Percentiles rank a stretch among this genome's conserved stretches.
These are phyloP conservation scores for Engraulis encrasicolus DNA, from an alignment of 2,113 vertebrate species.

Conservation along the genomic window DNA sequence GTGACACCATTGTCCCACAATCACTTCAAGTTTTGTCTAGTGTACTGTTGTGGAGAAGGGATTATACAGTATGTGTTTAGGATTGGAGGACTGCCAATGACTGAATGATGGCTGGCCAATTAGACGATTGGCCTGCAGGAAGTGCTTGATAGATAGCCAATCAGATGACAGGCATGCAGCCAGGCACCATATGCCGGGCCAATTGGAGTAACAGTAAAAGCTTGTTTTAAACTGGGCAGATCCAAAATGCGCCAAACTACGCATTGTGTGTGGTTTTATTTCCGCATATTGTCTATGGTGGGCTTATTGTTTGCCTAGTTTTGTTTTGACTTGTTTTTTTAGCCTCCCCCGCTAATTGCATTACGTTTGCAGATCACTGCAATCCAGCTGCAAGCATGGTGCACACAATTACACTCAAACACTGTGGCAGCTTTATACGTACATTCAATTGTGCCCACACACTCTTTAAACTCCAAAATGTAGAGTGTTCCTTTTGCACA, in stretches of 20 bases:
- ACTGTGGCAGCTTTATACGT: background rate
- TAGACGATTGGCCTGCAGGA: conserved; percentile 3
- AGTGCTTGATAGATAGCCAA: conserved; percentile 7
- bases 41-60: background rate
- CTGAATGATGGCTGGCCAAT: conserved; percentile 1
- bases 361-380: background rate
- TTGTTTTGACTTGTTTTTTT: background rate
- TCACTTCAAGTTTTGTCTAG: too few species aligned
- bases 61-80: background rate
- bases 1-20: too few species aligned
- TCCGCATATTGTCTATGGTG: background rate
- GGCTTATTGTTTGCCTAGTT: background rate
- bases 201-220: too few species aligned
- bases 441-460: background rate
- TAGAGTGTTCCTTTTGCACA: background rate
- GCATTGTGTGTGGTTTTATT: too few species aligned
- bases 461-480: too few species aligned
- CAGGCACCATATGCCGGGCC: background rate
- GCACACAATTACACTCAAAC: background rate
- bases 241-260: background rate
- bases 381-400: background rate
- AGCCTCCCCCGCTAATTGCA: background rate
- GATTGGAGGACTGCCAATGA: background rate
- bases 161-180: background rate
- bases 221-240: background rate